Conservation (phyloP, 2,888 invertebrate species). For the Seira sanloemensis region DNA sequence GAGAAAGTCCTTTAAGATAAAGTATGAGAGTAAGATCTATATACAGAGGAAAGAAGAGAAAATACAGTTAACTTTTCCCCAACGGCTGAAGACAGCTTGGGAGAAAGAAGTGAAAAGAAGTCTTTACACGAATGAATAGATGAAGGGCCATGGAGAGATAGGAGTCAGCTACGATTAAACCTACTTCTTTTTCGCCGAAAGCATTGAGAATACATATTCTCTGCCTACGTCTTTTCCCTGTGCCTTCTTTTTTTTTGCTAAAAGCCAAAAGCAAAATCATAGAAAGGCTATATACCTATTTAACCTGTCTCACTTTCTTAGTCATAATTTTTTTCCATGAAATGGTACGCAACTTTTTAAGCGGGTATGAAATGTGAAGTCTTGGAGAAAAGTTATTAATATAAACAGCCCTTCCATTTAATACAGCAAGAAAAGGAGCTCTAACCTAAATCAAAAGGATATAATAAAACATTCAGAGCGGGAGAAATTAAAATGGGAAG, state of each 20-base stretch:
- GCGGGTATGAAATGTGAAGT: background rate
- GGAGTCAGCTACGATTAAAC: no score
- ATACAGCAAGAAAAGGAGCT: constrained; percentile 7
- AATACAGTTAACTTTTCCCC: constrained; percentile 42
- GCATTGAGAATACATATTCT: constrained; percentile 15
- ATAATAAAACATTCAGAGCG: constrained; percentile 32
- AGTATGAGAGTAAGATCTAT: constrained; percentile 14
- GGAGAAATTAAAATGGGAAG: constrained; percentile 42
- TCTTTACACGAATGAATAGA: background rate
- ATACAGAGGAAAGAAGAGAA: constrained; percentile 1
- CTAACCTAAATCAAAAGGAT: background rate
- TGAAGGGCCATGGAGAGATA: background rate
- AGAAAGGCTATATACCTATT: constrained; percentile 10
- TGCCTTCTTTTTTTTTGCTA: background rate
- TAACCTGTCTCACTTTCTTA: constrained; percentile 32
- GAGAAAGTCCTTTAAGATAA: constrained; percentile 23
- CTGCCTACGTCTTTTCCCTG: background rate
- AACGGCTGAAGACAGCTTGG: constrained; percentile 20
- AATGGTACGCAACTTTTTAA: background rate
- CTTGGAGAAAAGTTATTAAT: constrained; percentile 27
- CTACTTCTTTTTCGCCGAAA: constrained; percentile 26
- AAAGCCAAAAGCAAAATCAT: background rate
- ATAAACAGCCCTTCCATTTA: constrained; percentile 4
- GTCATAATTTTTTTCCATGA: background rate
- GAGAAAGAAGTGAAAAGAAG: constrained; percentile 17